These are phyloP conservation scores for Lepas anatifera DNA, from an alignment of 2,888 invertebrate species.

Conservation along the genomic window DNA sequence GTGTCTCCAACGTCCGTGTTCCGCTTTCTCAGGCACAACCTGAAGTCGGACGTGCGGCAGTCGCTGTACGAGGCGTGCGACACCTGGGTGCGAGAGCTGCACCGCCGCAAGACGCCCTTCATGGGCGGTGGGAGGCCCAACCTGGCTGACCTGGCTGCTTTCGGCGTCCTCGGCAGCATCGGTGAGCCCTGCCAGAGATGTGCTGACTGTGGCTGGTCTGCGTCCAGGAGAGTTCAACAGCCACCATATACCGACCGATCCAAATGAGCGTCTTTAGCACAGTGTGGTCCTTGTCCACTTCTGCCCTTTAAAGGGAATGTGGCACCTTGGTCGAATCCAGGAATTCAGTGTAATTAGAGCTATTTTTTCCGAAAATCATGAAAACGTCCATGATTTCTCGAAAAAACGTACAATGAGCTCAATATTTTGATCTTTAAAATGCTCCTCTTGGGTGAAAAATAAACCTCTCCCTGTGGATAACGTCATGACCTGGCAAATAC, in stretches of 20 bases:
- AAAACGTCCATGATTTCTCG: not conserved
- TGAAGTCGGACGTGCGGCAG: conserved; percentile 75
- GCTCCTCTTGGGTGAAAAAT: too few relatives aligned
- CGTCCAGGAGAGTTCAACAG: not conserved
- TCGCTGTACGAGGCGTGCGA: conserved; percentile 83
- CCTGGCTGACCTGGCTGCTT: conserved; percentile 83
- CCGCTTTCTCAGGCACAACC: conserved; percentile 47
- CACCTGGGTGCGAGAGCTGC: conserved; percentile 59
- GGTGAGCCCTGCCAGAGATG: too few relatives aligned
- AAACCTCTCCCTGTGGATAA: too few relatives aligned
- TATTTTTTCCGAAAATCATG: not conserved
- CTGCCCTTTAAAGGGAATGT: too few relatives aligned
- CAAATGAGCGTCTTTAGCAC: not conserved
- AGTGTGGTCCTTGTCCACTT: not conserved
- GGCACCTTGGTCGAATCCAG: too few relatives aligned
- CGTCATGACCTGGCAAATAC: too few relatives aligned
- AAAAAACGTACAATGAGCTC: too few relatives aligned
- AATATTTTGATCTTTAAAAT: too few relatives aligned
- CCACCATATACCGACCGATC: not conserved
- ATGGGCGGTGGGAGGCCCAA: conserved; percentile 78
- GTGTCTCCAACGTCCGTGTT: too few relatives aligned
- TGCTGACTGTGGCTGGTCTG: too few relatives aligned
- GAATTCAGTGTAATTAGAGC: too few relatives aligned
- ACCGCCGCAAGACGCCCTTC: conserved; percentile 55
- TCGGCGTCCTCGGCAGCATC: conserved; percentile 79